Percentiles rank a stretch among this genome's conserved stretches.
These are phyloP conservation scores for Lithophane leautieri DNA, from an alignment of 2,888 invertebrate species.

Conservation along the genomic window DNA sequence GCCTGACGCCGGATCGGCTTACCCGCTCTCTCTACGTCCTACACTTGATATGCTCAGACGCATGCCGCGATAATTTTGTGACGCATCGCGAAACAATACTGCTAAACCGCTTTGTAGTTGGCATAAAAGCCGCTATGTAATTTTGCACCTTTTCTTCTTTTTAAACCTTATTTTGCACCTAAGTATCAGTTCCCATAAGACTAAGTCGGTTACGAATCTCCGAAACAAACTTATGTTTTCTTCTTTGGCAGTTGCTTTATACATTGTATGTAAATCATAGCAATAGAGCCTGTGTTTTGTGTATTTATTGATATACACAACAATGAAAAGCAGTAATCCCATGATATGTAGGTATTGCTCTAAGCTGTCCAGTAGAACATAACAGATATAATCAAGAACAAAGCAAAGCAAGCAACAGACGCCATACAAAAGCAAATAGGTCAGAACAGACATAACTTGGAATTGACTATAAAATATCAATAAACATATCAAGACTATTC, in stretches of 20 bases:
- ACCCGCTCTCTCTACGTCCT: constrained; percentile 61
- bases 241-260: neutral
- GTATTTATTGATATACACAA: neutral
- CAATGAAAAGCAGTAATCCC: constrained; percentile 8
- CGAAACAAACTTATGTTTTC: no score
- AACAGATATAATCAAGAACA: constrained; percentile 45
- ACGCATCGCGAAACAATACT: constrained; percentile 71
- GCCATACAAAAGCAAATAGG: constrained; percentile 57
- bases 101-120: constrained; percentile 55
- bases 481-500: constrained; percentile 67
- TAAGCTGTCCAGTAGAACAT: constrained; percentile 27
- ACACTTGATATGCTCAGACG: constrained; percentile 62
- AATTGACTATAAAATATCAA: constrained; percentile 66
- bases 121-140: constrained; percentile 50
- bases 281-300: neutral
- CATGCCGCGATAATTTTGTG: constrained; percentile 71
- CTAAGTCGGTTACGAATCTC: no score
- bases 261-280: neutral
- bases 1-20: constrained; percentile 81
- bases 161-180: neutral
- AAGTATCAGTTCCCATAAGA: neutral
- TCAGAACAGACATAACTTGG: constrained; percentile 55
- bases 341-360: constrained; percentile 14
- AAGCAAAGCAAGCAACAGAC: constrained; percentile 37
- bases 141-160: constrained; percentile 4